These are phyloP conservation scores for Aelia acuminata DNA, from an alignment of 2,888 invertebrate genomes.

Conservation along the genomic window DNA sequence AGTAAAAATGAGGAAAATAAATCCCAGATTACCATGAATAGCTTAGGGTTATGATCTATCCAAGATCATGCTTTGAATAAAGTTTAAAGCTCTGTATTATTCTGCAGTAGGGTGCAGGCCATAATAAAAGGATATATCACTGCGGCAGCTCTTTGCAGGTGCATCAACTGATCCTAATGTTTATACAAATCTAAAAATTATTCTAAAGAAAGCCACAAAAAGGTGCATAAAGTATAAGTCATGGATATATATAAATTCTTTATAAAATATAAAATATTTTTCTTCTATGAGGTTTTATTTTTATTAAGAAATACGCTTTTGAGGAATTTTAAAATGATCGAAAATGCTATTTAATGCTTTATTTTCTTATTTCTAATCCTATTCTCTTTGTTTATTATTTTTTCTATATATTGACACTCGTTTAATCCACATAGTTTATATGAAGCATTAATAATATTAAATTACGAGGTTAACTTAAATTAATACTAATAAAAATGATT, in stretches of 20 bases:
- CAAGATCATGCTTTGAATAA: background rate
- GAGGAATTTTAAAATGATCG: no score
- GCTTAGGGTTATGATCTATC: background rate
- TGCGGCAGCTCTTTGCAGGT: constrained; percentile 23
- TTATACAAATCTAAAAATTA: background rate
- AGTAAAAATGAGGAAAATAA: background rate
- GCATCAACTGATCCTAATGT: background rate
- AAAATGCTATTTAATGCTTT: no score
- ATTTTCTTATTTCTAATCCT: no score
- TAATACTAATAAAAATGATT: no score
- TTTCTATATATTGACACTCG: no score
- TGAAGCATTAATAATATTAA: no score
- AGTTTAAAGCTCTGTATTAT: background rate
- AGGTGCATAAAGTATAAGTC: background rate
- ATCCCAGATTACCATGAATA: background rate
- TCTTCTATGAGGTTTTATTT: no score
- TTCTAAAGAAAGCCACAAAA: background rate
- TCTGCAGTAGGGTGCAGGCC: background rate
- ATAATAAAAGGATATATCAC: constrained; percentile 17
- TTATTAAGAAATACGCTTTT: no score
- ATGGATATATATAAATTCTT: background rate
- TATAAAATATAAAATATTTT: no score
- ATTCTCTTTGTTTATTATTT: no score
- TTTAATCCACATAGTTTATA: no score
- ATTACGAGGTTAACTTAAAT: no score